Conservation (phyloP, 2,888 invertebrate species). For the Sphaeridia pumilis region DNA sequence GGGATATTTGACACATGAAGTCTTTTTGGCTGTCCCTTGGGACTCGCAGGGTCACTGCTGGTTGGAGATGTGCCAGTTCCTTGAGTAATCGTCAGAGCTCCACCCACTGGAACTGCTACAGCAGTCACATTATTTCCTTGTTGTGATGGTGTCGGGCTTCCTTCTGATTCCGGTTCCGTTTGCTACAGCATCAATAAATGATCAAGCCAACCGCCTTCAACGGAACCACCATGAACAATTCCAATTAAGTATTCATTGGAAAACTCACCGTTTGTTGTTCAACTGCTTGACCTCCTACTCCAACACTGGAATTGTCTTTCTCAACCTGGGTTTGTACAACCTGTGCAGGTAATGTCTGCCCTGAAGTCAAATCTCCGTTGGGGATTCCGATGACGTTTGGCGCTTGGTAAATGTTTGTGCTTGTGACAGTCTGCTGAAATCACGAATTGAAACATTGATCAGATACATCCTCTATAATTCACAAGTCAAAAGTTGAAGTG, state of each 20-base stretch:
- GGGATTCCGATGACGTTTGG: constrained; percentile 33
- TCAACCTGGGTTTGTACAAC: constrained; percentile 29
- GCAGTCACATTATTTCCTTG: constrained; percentile 35
- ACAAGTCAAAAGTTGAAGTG: background rate
- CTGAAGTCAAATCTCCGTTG: constrained; percentile 30
- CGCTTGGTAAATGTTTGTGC: too few species aligned
- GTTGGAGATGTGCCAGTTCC: constrained; percentile 30
- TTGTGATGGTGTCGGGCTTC: constrained; percentile 33
- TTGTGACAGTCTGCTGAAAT: constrained; percentile 86
- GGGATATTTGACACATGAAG: constrained; percentile 99
- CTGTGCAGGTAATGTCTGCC: constrained; percentile 22
- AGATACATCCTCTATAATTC: background rate
- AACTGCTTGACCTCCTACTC: constrained; percentile 36
- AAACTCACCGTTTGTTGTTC: constrained; percentile 39
- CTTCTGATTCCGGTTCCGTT: constrained; percentile 49
- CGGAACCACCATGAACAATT: background rate
- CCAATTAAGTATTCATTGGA: background rate
- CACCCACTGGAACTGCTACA: constrained; percentile 37
- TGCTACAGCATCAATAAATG: constrained; percentile 44
- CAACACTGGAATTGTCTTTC: constrained; percentile 38
- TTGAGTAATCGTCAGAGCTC: constrained; percentile 36
- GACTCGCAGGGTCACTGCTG: constrained; percentile 24
- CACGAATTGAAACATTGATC: constrained; percentile 33
- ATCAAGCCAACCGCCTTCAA: constrained; percentile 1
- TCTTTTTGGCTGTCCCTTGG: constrained; percentile 59